phyloP scores from a whole-genome alignment of 2,113 vertebrate genomes.

The Lutjanus erythropterus region DNA sequence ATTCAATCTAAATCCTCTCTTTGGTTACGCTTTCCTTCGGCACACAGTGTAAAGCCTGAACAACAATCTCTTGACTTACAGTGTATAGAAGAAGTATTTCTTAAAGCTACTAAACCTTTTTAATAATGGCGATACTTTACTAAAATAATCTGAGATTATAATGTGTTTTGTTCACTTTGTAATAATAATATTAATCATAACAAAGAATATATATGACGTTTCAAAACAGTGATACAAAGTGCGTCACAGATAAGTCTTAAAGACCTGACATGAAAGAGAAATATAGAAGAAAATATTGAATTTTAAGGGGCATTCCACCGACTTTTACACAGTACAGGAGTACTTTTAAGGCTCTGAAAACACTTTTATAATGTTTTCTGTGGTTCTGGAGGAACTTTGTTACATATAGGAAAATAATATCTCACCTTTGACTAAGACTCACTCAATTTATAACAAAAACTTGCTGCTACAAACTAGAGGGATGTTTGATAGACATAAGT shows the following conservation, averaged over 20 bases:
- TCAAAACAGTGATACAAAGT: slow-evolving; percentile 65
- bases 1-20: slow-evolving; percentile 43
- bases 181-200: slow-evolving; percentile 31
- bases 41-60: slow-evolving; percentile 34
- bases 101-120: slow-evolving; percentile 29
- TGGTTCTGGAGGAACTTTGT: neutral
- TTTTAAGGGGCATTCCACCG: neutral
- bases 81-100: slow-evolving; percentile 26
- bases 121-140: slow-evolving; percentile 34
- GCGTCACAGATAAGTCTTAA: slow-evolving; percentile 4
- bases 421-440: neutral
- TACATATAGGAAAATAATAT: neutral
- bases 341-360: neutral
- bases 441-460: neutral
- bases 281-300: neutral
- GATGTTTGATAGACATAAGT: neutral
- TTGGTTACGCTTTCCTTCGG: slow-evolving; percentile 31
- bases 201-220: slow-evolving; percentile 29
- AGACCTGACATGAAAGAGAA: slow-evolving; percentile 9
- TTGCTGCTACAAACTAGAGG: neutral
- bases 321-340: neutral
- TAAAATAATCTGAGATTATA: slow-evolving; percentile 36
- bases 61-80: slow-evolving; percentile 24
- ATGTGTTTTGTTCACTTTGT: slow-evolving; percentile 45
- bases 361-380: neutral